Base-by-base conservation (phyloP, 1,140 invertebrate genomes). In the Magallana angulata region DNA sequence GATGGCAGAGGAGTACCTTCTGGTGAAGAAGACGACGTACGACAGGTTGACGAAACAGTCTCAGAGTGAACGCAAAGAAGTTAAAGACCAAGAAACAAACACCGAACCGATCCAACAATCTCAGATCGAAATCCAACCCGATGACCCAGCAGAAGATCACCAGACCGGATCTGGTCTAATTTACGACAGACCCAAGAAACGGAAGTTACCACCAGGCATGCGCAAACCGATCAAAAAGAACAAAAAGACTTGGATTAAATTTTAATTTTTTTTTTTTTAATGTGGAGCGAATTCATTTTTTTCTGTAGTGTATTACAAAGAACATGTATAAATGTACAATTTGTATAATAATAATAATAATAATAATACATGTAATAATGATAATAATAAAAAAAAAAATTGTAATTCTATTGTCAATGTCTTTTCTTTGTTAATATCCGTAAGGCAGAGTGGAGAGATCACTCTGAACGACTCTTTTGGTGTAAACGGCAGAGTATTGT, bases 1-100 rank as follows among this genome's bases (percentile, higher is more conserved):
- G 11, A 87, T 87, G 86, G 59, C 86, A 57, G 59, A 71, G 18
- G 86, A 87, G 71, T 24, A 83, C 16, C 16, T 87, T 16, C 48
- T 87, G 56, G 48, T 71, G 12, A 82, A 60, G 60, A 87, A 68
- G 16, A 36, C 48, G 24, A 82, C 57, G 24, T 68, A 82, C 81
- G 80, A 83, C 24, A 9, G 36, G 30, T 30, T 81, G 48, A 82
- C 57, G 60, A 83, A n/a, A 59, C 57, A 48, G 57, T 36, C 14
- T 64, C 24, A 6, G n/a, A 57, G 76, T 18, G 48, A 71, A 58
- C 36, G 18, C 16, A 76, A 14, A 64, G 7, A 36, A 3, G 11
- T 64, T 58, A 16, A 30, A 8, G 64, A 85, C 24, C 84, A 36
- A 56, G 84, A 18, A 18, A 11, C 56, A 16, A 36, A 76, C 16